Evolutionary conservation across 2,113 vertebrate species (phyloP).

Genomic region (Misgurnus mizolepis): DNA sequence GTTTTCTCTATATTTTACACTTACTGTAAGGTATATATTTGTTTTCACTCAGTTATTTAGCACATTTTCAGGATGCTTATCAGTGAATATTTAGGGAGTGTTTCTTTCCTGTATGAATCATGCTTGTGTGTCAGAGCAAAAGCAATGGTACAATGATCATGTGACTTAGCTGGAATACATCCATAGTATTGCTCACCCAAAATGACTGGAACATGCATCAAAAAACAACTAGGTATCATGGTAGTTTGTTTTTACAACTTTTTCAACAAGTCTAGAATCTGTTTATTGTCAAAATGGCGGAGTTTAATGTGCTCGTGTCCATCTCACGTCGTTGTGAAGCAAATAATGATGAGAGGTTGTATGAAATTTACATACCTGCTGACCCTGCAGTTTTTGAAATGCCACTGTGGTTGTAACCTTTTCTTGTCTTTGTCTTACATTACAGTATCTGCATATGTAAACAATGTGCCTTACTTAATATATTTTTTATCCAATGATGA

Average conservation of each 20-base stretch:
- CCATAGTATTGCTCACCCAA: not conserved
- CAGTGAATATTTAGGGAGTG: not conserved
- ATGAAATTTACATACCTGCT: not conserved
- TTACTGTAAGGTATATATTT: not conserved
- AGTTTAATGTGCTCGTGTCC: not conserved
- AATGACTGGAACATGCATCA: not conserved
- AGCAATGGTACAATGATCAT: conserved; percentile 56
- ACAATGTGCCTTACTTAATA: no score
- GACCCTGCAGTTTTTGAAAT: not conserved
- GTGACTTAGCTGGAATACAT: conserved; percentile 71
- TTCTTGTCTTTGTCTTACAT: no score
- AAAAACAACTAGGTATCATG: not conserved
- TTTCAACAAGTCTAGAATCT: not conserved
- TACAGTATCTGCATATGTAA: no score
- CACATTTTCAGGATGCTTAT: not conserved
- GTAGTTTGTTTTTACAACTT: not conserved
- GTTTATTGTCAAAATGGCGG: not conserved
- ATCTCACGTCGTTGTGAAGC: not conserved
- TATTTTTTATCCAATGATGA: no score
- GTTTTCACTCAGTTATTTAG: not conserved
- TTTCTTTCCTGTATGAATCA: not conserved
- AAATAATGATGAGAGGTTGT: not conserved
- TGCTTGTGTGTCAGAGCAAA: conserved; percentile 57
- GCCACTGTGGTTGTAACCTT: not conserved
- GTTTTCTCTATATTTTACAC: not conserved